A percentile compares a stretch with the other conserved stretches of the same genome.
phyloP scores from a whole-genome alignment of 2,888 invertebrate genomes.

The Tetranychus truncatus region DNA sequence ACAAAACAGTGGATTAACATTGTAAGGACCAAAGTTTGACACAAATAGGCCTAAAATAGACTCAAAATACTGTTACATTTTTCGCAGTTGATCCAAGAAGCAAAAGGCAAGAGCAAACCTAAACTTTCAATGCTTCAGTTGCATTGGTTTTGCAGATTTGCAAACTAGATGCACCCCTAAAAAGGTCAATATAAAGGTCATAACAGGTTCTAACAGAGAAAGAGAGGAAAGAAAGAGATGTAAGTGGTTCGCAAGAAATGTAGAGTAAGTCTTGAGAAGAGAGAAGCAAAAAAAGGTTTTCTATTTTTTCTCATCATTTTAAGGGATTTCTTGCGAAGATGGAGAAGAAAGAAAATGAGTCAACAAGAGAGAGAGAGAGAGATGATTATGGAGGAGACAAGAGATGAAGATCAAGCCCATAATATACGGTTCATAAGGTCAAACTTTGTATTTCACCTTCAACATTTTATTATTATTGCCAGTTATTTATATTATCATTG shows the following conservation, averaged over 20 bases:
- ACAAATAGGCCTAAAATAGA: no score
- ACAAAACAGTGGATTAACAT: no score
- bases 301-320: not conserved
- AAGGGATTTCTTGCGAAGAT: not conserved
- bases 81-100: no score
- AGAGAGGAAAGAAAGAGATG: slow-evolving; percentile 9
- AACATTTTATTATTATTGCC: not conserved
- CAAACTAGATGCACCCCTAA: not conserved
- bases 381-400: not conserved
- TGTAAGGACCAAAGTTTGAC: no score
- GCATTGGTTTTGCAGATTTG: no score
- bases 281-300: not conserved
- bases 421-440: slow-evolving; percentile 1
- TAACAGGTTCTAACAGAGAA: not conserved
- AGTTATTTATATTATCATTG: not conserved
- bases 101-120: no score
- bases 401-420: not conserved
- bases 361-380: not conserved
- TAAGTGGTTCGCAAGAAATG: not conserved
- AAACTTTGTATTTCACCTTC: not conserved
- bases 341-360: not conserved
- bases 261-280: not conserved
- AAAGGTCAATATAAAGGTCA: not conserved
- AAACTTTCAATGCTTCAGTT: no score
- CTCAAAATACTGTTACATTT: no score